These are phyloP conservation scores for Strix aluco DNA, from an alignment of 2,113 vertebrate genomes.

Conservation along the genomic window DNA sequence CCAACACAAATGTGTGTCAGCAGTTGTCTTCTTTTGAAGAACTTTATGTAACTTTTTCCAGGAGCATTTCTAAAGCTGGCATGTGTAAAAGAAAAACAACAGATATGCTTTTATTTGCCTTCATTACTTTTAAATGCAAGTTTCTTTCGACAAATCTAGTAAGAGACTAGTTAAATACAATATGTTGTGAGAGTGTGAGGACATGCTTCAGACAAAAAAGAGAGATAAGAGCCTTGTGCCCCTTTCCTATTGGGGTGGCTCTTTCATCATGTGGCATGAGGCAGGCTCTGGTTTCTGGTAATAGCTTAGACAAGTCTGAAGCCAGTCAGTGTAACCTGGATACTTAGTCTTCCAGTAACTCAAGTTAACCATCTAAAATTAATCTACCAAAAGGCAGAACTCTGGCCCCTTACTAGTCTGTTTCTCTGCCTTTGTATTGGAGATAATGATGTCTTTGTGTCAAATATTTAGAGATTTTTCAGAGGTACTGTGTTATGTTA, in stretches of 20 bases:
- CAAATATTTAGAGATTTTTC: not conserved
- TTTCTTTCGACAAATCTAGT: not conserved
- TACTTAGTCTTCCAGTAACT: not conserved
- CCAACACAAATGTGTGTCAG: not conserved
- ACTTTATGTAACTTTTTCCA: not conserved
- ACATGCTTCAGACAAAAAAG: not conserved
- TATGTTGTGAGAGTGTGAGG: not conserved
- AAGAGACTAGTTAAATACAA: not conserved
- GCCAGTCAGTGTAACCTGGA: too few species aligned
- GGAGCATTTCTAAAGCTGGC: not conserved
- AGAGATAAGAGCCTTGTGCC: not conserved
- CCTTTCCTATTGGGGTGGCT: not conserved
- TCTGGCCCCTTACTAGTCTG: fast-evolving
- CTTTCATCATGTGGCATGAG: not conserved
- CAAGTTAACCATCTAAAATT: not conserved
- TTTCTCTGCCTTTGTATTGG: not conserved
- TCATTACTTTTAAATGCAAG: not conserved
- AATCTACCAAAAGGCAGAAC: not conserved
- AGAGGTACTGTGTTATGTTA: not conserved
- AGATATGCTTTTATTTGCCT: not conserved
- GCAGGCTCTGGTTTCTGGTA: not conserved
- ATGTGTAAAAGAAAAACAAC: not conserved
- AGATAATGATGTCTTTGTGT: not conserved
- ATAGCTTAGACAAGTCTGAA: not conserved
- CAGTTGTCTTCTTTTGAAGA: not conserved